Evolutionary conservation across 2,888 invertebrate genomes (phyloP).

Genomic region (Miltochrista miniata): DNA sequence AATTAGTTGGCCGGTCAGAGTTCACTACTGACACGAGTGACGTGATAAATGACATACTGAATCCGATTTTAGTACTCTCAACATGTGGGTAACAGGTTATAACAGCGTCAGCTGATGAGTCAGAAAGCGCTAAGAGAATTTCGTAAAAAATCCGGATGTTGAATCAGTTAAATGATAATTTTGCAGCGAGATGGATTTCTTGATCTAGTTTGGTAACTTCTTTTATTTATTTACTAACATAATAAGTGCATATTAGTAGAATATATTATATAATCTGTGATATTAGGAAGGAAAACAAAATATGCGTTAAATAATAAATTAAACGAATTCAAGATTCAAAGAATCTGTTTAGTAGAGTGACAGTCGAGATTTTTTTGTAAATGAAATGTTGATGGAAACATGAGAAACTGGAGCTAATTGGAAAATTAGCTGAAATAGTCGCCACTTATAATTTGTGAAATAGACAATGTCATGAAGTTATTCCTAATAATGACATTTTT

Average conservation of each 20-base stretch:
- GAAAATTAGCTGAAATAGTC: no score
- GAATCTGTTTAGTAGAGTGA: no score
- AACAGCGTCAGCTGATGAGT: neutral
- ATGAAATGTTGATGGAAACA: no score
- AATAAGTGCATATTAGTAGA: neutral
- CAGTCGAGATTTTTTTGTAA: no score
- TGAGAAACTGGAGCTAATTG: no score
- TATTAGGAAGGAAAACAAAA: no score
- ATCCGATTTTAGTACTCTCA: neutral
- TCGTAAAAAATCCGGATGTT: conserved; percentile 3
- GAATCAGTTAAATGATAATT: conserved; percentile 2
- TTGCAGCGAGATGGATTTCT: neutral
- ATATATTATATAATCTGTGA: no score
- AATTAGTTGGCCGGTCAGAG: conserved; percentile 20
- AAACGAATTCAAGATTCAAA: no score
- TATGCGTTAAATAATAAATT: no score
- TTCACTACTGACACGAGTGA: conserved; percentile 12
- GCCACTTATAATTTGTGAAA: no score
- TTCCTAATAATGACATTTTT: no score
- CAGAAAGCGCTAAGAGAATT: conserved; percentile 1
- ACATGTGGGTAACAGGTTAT: conserved; percentile 2
- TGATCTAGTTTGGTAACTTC: neutral
- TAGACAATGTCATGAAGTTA: no score
- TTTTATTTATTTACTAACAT: neutral
- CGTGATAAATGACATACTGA: conserved; percentile 2